A percentile compares a stretch with the other conserved stretches of the same genome.
phyloP scores from a whole-genome alignment of 35 echinoderm and acorn worm genomes.

The Anneissia japonica region DNA sequence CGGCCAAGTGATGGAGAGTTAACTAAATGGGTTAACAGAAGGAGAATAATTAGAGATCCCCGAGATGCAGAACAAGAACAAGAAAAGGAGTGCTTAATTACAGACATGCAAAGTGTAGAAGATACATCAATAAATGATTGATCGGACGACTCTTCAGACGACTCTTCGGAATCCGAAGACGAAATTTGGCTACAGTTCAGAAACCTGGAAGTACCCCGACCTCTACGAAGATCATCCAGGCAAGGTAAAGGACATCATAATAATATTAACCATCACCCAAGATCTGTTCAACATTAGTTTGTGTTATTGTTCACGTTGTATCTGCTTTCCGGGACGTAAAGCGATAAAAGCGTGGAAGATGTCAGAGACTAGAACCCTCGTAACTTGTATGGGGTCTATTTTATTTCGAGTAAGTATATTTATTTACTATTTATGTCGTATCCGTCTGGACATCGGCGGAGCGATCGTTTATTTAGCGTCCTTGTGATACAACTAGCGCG shows the following conservation, averaged over 20 bases:
- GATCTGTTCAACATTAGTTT: no score
- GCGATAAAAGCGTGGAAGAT: no score
- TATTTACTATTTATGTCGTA: no score
- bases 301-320: no score
- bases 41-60: not conserved
- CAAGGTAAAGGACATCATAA: not conserved
- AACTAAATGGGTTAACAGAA: conserved; percentile 4
- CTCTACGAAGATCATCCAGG: not conserved
- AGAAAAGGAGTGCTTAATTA: no score
- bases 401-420: no score
- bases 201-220: not conserved
- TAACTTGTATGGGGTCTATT: no score
- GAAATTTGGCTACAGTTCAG: not conserved
- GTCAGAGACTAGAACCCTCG: no score
- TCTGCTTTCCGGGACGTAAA: no score
- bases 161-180: not conserved
- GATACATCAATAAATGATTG: not conserved
- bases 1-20: conserved; percentile 11
- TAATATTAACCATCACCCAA: not conserved
- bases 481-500: no score
- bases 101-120: not conserved
- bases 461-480: no score
- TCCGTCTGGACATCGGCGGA: no score
- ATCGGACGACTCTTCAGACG: not conserved
- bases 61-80: not conserved